A percentile compares a stretch with the other conserved stretches of the same genome.
These are phyloP conservation scores for Leucania comma DNA, from an alignment of 2,888 invertebrate species.

Conservation along the genomic window DNA sequence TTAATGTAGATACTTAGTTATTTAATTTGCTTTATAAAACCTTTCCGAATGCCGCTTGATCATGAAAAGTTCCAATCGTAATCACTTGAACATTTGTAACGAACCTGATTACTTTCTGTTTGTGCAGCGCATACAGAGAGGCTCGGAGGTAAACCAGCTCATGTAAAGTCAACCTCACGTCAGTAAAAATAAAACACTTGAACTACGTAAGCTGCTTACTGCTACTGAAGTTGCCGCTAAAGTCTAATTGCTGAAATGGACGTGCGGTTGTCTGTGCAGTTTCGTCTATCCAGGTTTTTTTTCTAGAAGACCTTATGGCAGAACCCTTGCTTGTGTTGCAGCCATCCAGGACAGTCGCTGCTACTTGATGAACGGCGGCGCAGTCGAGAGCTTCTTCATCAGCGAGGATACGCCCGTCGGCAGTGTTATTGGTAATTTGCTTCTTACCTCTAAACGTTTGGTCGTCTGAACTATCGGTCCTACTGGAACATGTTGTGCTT, in stretches of 20 bases:
- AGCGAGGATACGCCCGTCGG: slow-evolving; percentile 96
- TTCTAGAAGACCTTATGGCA: not conserved
- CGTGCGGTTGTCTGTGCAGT: slow-evolving; percentile 13
- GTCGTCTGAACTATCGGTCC: not conserved
- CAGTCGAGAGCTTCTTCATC: slow-evolving; percentile 97
- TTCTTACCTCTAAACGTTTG: not conserved
- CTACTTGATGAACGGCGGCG: slow-evolving; percentile 97
- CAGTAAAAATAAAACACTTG: not conserved
- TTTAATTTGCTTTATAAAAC: not conserved
- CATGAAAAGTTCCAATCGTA: not conserved
- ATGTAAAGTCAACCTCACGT: slow-evolving; percentile 5
- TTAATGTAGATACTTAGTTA: not conserved
- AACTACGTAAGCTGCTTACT: not conserved
- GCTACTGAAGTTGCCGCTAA: not conserved
- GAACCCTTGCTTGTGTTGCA: slow-evolving; percentile 72
- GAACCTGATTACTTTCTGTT: slow-evolving; percentile 50
- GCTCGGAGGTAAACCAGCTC: slow-evolving; percentile 65
- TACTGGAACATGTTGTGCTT: not conserved
- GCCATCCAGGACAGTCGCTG: slow-evolving; percentile 96
- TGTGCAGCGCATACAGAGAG: slow-evolving; percentile 62
- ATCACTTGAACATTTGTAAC: slow-evolving; percentile 18
- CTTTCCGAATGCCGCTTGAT: too few species aligned
- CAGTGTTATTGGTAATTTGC: slow-evolving; percentile 92
- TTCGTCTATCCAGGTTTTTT: slow-evolving; percentile 2
- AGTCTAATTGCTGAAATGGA: not conserved